These are phyloP conservation scores for Leucophora obtusa DNA, from an alignment of 2,888 invertebrate species.

Conservation along the genomic window DNA sequence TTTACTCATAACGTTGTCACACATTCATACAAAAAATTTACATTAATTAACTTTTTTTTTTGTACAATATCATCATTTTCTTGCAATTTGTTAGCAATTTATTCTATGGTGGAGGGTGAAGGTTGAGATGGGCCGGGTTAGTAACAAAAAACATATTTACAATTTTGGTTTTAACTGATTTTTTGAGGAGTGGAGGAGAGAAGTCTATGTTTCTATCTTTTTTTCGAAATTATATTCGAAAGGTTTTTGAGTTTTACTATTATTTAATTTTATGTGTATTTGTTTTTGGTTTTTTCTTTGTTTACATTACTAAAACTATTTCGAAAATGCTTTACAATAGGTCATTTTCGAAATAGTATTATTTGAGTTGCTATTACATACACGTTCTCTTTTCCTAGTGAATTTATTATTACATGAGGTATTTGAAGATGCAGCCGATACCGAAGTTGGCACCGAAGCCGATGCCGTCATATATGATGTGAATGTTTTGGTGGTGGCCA, in stretches of 20 bases:
- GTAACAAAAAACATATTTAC: no score
- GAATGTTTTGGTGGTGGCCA: constrained; percentile 45
- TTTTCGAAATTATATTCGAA: neutral
- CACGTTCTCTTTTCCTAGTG: constrained; percentile 77
- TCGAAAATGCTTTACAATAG: constrained; percentile 75
- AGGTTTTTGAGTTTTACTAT: constrained; percentile 4
- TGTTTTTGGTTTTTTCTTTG: constrained; percentile 7
- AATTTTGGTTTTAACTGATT: no score
- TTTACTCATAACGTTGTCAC: constrained; percentile 10
- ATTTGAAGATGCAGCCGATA: constrained; percentile 67
- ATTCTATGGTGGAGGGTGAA: neutral
- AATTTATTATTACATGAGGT: constrained; percentile 76
- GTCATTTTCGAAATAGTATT: constrained; percentile 74
- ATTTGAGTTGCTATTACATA: constrained; percentile 74
- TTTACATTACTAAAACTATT: constrained; percentile 66
- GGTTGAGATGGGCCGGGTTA: neutral
- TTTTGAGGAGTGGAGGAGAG: neutral
- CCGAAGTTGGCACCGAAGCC: constrained; percentile 59
- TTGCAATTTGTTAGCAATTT: neutral
- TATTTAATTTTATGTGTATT: constrained; percentile 27
- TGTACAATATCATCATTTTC: constrained; percentile 23
- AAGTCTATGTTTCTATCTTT: neutral
- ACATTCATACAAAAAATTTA: constrained; percentile 48
- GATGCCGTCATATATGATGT: constrained; percentile 60
- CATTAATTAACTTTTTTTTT: constrained; percentile 20